Conservation (phyloP, 2,113 vertebrate genomes). For the Oreotragus oreotragus region DNA sequence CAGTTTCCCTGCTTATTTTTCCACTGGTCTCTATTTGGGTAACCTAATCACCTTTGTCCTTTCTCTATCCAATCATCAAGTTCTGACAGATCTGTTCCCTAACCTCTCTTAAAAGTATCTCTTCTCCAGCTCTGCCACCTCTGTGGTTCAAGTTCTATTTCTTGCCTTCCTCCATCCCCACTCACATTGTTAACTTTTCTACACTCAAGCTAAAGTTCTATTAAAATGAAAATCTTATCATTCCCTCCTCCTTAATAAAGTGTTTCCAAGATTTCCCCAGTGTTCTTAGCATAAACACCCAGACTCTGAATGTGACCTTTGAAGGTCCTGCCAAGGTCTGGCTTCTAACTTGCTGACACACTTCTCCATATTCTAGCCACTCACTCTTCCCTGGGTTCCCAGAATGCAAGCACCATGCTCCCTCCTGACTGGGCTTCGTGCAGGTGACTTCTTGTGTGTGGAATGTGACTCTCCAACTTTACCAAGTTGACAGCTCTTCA, state of each 20-base stretch:
- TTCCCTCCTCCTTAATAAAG: background rate
- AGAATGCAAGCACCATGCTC: rapidly evolving
- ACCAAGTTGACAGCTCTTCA: background rate
- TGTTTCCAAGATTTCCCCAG: background rate
- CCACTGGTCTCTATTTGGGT: background rate
- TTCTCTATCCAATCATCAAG: background rate
- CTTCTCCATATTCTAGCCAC: background rate
- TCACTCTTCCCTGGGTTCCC: background rate
- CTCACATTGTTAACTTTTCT: background rate
- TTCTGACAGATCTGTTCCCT: background rate
- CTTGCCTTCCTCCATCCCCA: background rate
- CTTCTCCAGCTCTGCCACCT: background rate
- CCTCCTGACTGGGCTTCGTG: background rate
- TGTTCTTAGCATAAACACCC: background rate
- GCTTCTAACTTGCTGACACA: background rate
- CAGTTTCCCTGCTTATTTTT: background rate
- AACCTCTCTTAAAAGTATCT: background rate
- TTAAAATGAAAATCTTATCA: background rate
- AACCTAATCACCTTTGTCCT: background rate
- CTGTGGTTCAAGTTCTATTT: background rate
- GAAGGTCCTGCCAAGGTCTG: background rate
- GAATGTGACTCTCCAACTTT: background rate
- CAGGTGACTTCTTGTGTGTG: background rate
- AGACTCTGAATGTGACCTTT: background rate
- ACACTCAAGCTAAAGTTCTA: background rate